Percentiles rank a stretch among this genome's conserved stretches.
Conservation (phyloP, 2,797 vertebrate genomes). For the Spinibarbus caldwelli region DNA sequence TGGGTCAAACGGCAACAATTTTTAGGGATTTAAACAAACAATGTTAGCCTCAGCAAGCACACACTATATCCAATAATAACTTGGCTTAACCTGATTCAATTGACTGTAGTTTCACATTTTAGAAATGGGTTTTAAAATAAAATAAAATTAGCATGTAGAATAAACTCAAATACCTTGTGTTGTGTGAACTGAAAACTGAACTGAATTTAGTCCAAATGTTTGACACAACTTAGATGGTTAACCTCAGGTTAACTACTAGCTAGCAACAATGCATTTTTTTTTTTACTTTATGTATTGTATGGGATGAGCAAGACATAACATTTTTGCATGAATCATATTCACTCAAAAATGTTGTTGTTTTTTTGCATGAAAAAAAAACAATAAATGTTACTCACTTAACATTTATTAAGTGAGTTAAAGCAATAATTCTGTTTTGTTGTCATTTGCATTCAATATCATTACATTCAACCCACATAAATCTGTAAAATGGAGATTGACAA, state of each 20-base stretch:
- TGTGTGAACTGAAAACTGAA: background rate
- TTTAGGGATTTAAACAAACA: background rate
- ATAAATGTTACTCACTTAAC: too few relatives aligned
- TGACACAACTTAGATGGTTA: too few relatives aligned
- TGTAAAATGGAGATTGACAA: background rate
- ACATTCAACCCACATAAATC: background rate
- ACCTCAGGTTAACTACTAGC: background rate
- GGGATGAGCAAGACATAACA: background rate
- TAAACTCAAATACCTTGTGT: background rate
- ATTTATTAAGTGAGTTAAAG: too few relatives aligned
- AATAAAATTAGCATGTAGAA: background rate
- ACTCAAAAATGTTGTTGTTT: too few relatives aligned
- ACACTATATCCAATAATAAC: background rate
- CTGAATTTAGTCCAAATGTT: background rate
- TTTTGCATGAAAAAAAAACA: too few relatives aligned
- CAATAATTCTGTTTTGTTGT: background rate
- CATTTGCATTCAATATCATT: background rate
- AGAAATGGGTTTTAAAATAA: background rate
- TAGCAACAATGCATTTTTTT: background rate
- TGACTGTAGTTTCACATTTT: background rate
- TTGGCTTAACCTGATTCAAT: background rate
- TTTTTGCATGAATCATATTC: too few relatives aligned
- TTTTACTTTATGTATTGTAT: too few relatives aligned
- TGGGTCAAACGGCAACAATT: background rate
- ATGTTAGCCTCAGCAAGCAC: background rate